phyloP scores from a whole-genome alignment of 2,113 vertebrate species.

The Synchiropus splendidus region DNA sequence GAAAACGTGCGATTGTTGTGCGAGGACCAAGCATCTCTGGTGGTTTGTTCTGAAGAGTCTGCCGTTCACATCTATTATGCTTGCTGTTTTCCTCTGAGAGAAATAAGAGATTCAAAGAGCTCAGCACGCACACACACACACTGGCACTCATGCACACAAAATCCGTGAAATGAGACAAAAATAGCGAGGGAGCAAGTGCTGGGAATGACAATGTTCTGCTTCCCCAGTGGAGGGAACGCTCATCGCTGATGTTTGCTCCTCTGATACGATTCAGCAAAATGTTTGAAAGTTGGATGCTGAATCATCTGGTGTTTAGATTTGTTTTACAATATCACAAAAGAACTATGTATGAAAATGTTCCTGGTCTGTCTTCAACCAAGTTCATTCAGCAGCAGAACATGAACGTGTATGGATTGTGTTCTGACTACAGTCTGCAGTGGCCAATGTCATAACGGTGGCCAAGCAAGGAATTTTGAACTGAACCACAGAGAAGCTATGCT shows the following conservation, averaged over 20 bases:
- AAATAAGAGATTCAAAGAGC: constrained; percentile 3
- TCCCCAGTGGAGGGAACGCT: neutral
- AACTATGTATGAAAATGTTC: no score
- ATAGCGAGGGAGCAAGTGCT: neutral
- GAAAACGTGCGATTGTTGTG: constrained; percentile 4
- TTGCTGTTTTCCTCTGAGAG: constrained; percentile 13
- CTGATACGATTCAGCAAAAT: constrained; percentile 3
- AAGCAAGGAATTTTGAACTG: no score
- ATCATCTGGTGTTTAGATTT: neutral
- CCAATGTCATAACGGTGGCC: no score
- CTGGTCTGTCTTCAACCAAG: no score
- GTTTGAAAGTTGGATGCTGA: neutral
- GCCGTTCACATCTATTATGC: constrained; percentile 6
- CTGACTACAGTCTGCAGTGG: no score
- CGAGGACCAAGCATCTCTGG: neutral
- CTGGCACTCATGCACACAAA: neutral
- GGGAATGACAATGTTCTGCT: neutral
- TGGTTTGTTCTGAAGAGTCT: constrained; percentile 9
- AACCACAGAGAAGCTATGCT: no score
- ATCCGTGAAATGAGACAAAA: neutral
- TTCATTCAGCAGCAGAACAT: no score
- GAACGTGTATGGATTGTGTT: no score
- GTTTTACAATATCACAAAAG: no score
- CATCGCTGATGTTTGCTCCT: constrained; percentile 8
- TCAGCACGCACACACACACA: neutral